Percentiles rank a stretch among this genome's conserved stretches.
Evolutionary conservation across 2,888 invertebrate genomes (phyloP).

Genomic region (Conops quadrifasciatus): DNA sequence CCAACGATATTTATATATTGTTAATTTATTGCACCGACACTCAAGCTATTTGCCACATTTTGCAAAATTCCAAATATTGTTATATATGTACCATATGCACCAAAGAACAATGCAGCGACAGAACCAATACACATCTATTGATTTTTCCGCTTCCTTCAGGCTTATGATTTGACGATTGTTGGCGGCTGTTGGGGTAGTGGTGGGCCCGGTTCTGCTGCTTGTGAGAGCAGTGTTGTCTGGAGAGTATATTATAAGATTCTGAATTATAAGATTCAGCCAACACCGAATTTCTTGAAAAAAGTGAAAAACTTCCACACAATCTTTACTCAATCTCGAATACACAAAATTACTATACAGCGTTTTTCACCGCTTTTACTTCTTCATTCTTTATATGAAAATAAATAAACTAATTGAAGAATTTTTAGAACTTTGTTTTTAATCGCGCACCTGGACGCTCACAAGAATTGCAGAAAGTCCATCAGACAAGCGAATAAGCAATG

Average conservation of each 20-base stretch:
- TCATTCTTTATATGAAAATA: no score
- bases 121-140: slow-evolving; percentile 4
- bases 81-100: background rate
- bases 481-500: slow-evolving; percentile 12
- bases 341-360: background rate
- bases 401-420: slow-evolving; percentile 7
- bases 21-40: no score
- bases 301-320: no score
- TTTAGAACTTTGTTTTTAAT: slow-evolving; percentile 8
- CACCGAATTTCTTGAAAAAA: no score
- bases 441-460: slow-evolving; percentile 19
- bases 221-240: no score
- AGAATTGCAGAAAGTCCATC: no score
- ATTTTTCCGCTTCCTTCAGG: background rate
- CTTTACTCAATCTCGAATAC: no score
- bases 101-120: background rate
- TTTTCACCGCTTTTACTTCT: slow-evolving; percentile 1
- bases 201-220: background rate
- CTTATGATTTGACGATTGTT: no score
- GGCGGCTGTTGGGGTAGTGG: background rate
- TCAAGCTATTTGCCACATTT: no score
- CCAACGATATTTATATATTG: no score
- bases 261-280: no score
- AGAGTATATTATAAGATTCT: no score
- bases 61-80: background rate